Evolutionary conservation across 2,888 invertebrate species (phyloP), one percentile per base, ranked within the genome.

Genomic region (Drosophila greeni): DNA sequence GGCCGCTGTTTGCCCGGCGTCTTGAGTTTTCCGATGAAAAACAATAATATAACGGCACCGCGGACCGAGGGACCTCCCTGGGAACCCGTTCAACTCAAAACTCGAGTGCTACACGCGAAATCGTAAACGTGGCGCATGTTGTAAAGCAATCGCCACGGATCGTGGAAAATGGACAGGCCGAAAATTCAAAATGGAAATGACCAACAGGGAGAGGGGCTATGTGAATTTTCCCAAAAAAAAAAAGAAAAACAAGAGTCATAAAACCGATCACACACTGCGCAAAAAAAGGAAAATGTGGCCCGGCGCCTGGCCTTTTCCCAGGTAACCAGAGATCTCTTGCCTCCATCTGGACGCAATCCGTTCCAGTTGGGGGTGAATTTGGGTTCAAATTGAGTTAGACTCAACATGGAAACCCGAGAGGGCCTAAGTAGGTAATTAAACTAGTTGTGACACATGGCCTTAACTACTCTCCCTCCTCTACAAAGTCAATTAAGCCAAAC

Each of bases 61-160:
- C 53, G 36, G 36, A 37, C 36, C 9, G 26, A 26, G 5, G 24
- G 24, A 26, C 43, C 43, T 24, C 42, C 24, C 24, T 42, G 42
- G 42, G 42, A 42, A 42, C 16, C 16, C 12, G 36, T 8, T 11
- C 14, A 45, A 62, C 49, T 49, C 40, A 18, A 18, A 61, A 33
- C 53, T 70, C 71, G 43, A 67, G 71, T 72, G 67, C 36, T 66
- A 47, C 42, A 55, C 61, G 66, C 60, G 45, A 67, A 64, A 74
- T 67, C 74, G 82, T 80, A 73, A 83, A 75, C 68, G 72, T 80
- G 82, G 85, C 80, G 84, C 85, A 83, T 77, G 82, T 57, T 67
- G 69, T 80, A 85, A 83, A 84, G 48, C 71, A 84, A 71, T 74
- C 70, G 72, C 9, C 24, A 42, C 23, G 24, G 24, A 24, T 24